Base-by-base conservation (phyloP, 1,140 invertebrate genomes). In the Pseudomyrmex concolor region DNA sequence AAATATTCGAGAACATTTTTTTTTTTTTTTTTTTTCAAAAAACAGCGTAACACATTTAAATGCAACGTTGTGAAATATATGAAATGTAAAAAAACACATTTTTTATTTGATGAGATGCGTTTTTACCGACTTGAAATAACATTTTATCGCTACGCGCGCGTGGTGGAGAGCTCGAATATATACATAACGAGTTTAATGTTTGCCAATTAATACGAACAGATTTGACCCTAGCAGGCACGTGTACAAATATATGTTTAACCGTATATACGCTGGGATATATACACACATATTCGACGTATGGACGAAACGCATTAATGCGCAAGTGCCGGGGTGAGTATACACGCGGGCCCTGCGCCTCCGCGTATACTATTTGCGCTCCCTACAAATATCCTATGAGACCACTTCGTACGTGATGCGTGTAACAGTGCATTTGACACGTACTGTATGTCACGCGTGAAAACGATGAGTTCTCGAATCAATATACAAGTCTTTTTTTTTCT, bases 351-450 rank as follows among this genome's bases (percentile, higher is more conserved):
- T 8, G 13, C 71, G 13, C 63, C 55, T 34, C 54, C 34, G 60
- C 45, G 19, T 54, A 25, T 25, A 48, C 34, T 70, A 74, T 50
- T 48, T 76, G 22, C 48, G 10, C 51, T 63, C 67, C 25, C 83
- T 81, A 67, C 83, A 84, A 88, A 88, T 66, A 74, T 78, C 76
- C 86, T 88, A 81, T 80, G 83, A 81, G 76, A 84, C 84, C 86
- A 80, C 87, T 89, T 77, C 83, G 86, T 59, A 84, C 87, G 86
- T 86, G 68, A 84, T 70, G 74, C 86, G 84, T 77, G 87, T 64
- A 34, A 67, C 55, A 67, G 3, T 86, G 86, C 84, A 83, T 86
- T 89, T 88, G 86, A 82, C 86, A 89, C 84, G 84, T 89, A 89
- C 80, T 86, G 85, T 88, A 86, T 73, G 86, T 88, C 86, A 81